Base-by-base conservation (phyloP, 2,797 vertebrate genomes). In the Strix occidentalis region DNA sequence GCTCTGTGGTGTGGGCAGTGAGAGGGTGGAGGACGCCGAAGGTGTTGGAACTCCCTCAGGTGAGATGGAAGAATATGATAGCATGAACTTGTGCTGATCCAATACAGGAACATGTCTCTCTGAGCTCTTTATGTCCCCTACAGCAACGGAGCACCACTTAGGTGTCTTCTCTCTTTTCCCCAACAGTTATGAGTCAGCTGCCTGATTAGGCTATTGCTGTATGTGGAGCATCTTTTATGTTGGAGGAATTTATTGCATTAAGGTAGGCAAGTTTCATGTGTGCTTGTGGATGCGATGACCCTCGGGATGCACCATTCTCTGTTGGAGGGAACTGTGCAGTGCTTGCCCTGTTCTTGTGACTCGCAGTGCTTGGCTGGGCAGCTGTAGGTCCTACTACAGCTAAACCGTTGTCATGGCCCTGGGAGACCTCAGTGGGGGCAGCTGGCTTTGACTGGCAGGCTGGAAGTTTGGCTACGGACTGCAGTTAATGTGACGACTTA, bases 101-200 rank as follows among this genome's bases (percentile, higher is more conserved):
- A 80, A 16, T 13, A 37, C 13, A 37, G 57, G 54, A 74, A 81
- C 5, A 9, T 18, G 31, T 23, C 77, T 71, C 9, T 3, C 50
- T 31, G 39, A 93, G 76, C 33, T 56, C 57, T 77, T 84, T 19
- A 16, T 33, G 51, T 58, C 46, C 91, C 69, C 54, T 43, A 26
- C 0, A 0, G 74, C 66, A 92, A 28, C 14, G 64, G 39, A 94
- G 66, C 70, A 81, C 39, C 63, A 66, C 83, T 91, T 82, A 45
- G 78, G 94, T 91, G 63, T 72, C 63, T 93, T 16, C 35, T 81
- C 43, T 71, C 57, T 77, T 80, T 53, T 61, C 72, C 57, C 24
- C 69, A 75, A 26, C 26, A 69, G 79, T 24, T 70, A 23, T 84
- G 84, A 95, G 58, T 81, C 89, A 95, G 89, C 75, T 96, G 72